Evolutionary conservation across 2,888 invertebrate genomes (phyloP).

Genomic region (Hypomecis punctinalis): DNA sequence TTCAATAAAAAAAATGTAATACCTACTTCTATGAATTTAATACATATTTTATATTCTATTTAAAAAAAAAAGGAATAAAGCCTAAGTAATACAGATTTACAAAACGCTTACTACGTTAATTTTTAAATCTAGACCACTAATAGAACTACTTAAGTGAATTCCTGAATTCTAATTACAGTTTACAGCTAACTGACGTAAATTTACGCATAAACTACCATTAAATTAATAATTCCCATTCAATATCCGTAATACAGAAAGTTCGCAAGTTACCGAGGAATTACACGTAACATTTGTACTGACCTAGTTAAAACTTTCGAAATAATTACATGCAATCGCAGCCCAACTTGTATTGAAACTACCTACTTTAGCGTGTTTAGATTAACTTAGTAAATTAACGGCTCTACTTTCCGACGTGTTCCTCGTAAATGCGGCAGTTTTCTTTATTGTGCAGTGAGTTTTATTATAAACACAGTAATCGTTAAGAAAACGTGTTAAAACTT

Average conservation of each 20-base stretch:
- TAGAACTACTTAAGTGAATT: too few relatives aligned
- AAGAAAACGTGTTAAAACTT: neutral
- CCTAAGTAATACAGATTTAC: too few relatives aligned
- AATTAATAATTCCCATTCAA: slow-evolving; percentile 27
- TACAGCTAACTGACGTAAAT: neutral
- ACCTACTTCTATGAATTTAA: too few relatives aligned
- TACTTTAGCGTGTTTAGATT: slow-evolving; percentile 40
- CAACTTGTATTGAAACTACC: slow-evolving; percentile 35
- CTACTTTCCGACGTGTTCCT: slow-evolving; percentile 38
- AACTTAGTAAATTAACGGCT: slow-evolving; percentile 43
- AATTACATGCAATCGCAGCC: slow-evolving; percentile 41
- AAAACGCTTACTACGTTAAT: too few relatives aligned
- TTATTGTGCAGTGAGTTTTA: slow-evolving; percentile 13
- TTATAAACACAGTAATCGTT: neutral
- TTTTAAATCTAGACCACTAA: too few relatives aligned
- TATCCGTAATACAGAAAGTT: slow-evolving; percentile 30
- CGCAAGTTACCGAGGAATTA: slow-evolving; percentile 28
- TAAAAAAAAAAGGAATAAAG: too few relatives aligned
- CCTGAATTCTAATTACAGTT: neutral
- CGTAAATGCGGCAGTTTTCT: slow-evolving; percentile 17
- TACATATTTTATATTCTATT: too few relatives aligned
- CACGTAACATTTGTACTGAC: slow-evolving; percentile 35
- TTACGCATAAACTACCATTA: slow-evolving; percentile 12
- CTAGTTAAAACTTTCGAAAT: slow-evolving; percentile 43
- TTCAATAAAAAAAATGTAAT: too few relatives aligned